Percentiles rank a stretch among this genome's conserved stretches.
Evolutionary conservation across 1,140 invertebrate genomes (phyloP).

Genomic region (Mylabris phalerata): DNA sequence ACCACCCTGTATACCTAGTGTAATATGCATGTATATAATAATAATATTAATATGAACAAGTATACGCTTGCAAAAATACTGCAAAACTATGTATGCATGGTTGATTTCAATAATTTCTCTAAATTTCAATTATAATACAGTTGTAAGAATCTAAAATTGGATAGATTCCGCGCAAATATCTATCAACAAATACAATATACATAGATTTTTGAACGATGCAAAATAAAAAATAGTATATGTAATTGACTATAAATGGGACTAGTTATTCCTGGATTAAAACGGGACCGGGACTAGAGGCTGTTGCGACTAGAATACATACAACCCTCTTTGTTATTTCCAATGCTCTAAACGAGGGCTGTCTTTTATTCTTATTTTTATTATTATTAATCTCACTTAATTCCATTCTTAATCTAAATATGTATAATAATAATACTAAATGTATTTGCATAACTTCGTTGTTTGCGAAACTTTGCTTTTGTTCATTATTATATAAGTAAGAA

Average conservation of each 20-base stretch:
- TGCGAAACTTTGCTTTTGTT: constrained; percentile 49
- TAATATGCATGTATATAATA: constrained; percentile 15
- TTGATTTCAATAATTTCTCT: constrained; percentile 25
- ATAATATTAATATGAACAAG: constrained; percentile 10
- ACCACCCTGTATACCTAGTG: background rate
- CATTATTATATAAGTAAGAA: constrained; percentile 14
- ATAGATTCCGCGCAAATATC: constrained; percentile 10
- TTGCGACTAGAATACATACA: constrained; percentile 19
- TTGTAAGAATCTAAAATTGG: constrained; percentile 7
- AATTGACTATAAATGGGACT: constrained; percentile 41
- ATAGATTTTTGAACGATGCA: constrained; percentile 15
- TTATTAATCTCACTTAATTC: constrained; percentile 24
- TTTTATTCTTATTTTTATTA: background rate
- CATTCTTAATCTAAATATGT: constrained; percentile 27
- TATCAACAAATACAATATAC: constrained; percentile 1
- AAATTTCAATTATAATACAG: constrained; percentile 4
- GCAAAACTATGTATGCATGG: constrained; percentile 37
- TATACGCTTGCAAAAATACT: constrained; percentile 42
- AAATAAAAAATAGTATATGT: constrained; percentile 22
- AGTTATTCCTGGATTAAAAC: constrained; percentile 22
- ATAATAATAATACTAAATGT: constrained; percentile 29
- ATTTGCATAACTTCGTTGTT: constrained; percentile 47
- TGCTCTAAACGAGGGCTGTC: background rate
- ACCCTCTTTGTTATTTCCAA: background rate
- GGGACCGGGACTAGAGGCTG: constrained; percentile 24